Evolutionary conservation across 2,888 invertebrate genomes (phyloP).

Genomic region (Noctua janthina): DNA sequence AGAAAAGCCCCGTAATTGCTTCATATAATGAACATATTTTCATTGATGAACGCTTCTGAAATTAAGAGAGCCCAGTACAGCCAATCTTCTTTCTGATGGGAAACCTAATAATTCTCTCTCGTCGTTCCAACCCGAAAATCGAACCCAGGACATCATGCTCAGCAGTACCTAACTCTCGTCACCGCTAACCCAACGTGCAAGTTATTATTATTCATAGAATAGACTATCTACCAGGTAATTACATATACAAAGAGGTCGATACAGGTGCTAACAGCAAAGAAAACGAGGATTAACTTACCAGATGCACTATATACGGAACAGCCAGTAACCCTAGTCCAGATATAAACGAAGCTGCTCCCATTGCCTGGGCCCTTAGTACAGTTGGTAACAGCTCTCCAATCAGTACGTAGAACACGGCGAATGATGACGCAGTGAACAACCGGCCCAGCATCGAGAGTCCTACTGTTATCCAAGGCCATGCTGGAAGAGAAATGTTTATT

Average conservation of each 20-base stretch:
- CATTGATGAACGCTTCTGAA: too few relatives aligned
- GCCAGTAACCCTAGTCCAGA: conserved; percentile 91
- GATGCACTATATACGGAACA: conserved; percentile 92
- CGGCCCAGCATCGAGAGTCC: conserved; percentile 92
- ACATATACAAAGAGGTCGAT: not conserved
- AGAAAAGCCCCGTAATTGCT: too few relatives aligned
- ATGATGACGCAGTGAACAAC: conserved; percentile 92
- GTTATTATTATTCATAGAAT: not conserved
- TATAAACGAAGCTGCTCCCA: conserved; percentile 92
- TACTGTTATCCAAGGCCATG: conserved; percentile 91
- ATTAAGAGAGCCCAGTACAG: too few relatives aligned
- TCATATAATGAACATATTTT: too few relatives aligned
- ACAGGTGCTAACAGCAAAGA: not conserved
- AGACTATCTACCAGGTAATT: not conserved
- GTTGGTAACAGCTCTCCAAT: conserved; percentile 93
- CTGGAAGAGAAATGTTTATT: conserved; percentile 74
- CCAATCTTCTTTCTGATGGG: not conserved
- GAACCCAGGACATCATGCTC: not conserved
- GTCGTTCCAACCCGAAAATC: not conserved
- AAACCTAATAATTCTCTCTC: not conserved
- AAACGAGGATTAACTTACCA: conserved; percentile 80
- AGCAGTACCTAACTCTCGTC: not conserved
- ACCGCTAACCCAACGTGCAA: not conserved
- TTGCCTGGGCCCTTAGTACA: conserved; percentile 91
- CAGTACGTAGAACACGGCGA: conserved; percentile 93